phyloP scores from a whole-genome alignment of 1,140 invertebrate species.

The Stegodyphus mimosarum region DNA sequence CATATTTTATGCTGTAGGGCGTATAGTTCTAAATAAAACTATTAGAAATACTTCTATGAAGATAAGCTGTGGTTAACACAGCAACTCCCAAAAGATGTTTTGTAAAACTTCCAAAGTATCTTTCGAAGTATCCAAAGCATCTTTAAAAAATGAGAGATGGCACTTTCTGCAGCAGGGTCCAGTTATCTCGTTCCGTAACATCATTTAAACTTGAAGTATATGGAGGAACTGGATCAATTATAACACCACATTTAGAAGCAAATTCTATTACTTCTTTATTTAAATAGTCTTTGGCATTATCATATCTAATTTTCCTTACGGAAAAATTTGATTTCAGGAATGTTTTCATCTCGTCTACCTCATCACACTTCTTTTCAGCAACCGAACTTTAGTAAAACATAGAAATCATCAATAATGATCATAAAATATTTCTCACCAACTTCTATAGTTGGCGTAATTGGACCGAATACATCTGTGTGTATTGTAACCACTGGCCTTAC shows the following conservation, averaged over 20 bases:
- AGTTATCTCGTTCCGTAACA: neutral
- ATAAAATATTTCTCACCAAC: neutral
- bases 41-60: neutral
- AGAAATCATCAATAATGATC: neutral
- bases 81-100: neutral
- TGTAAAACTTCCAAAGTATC: no score
- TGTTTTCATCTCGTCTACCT: neutral
- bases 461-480: neutral
- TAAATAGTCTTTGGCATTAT: conserved; percentile 17
- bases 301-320: neutral
- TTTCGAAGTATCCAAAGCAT: neutral
- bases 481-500: neutral
- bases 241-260: neutral
- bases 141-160: no score
- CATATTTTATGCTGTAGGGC: neutral
- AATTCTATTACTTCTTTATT: neutral
- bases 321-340: neutral
- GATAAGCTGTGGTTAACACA: neutral
- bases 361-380: conserved; percentile 8
- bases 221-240: neutral
- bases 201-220: neutral
- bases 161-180: conserved; percentile 12
- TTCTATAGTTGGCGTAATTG: neutral
- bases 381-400: neutral
- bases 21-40: neutral